These are phyloP conservation scores for Helicoverpa armigera DNA, from an alignment of 1,140 invertebrate species.

Conservation along the genomic window DNA sequence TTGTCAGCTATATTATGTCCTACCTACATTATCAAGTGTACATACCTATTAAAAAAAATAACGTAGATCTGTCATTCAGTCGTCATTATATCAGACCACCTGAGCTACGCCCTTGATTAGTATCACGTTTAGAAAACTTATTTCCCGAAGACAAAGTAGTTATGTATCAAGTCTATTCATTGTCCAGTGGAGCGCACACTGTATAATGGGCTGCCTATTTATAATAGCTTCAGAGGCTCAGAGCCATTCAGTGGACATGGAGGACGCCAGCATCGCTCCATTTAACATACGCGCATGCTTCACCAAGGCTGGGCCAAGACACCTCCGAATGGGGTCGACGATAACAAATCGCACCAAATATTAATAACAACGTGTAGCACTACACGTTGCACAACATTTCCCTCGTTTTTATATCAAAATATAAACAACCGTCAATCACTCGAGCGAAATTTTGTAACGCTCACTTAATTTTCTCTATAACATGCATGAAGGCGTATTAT, in stretches of 20 bases:
- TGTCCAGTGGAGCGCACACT: conserved; percentile 65
- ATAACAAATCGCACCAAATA: neutral
- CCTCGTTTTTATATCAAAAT: neutral
- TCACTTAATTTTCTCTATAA: conserved; percentile 18
- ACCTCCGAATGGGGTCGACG: conserved; percentile 3
- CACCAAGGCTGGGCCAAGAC: conserved; percentile 53
- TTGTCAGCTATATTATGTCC: too few species aligned
- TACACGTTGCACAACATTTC: neutral
- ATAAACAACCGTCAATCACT: conserved; percentile 43
- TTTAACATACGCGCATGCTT: conserved; percentile 68
- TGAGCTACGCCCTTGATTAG: conserved; percentile 10
- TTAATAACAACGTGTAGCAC: neutral
- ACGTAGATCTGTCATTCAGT: neutral
- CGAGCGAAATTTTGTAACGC: conserved; percentile 8
- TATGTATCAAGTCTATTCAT: conserved; percentile 49
- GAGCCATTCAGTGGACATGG: conserved; percentile 74
- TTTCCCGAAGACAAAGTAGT: conserved; percentile 37
- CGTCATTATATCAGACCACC: neutral
- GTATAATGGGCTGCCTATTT: conserved; percentile 67
- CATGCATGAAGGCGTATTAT: neutral
- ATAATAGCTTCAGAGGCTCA: conserved; percentile 64
- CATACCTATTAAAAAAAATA: neutral
- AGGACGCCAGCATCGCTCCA: conserved; percentile 73
- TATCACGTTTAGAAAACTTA: conserved; percentile 38
- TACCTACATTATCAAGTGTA: neutral